Evolutionary conservation across 1,140 invertebrate species (phyloP), one percentile per base, ranked within the genome.

Genomic region (Cotesia glomerata): DNA sequence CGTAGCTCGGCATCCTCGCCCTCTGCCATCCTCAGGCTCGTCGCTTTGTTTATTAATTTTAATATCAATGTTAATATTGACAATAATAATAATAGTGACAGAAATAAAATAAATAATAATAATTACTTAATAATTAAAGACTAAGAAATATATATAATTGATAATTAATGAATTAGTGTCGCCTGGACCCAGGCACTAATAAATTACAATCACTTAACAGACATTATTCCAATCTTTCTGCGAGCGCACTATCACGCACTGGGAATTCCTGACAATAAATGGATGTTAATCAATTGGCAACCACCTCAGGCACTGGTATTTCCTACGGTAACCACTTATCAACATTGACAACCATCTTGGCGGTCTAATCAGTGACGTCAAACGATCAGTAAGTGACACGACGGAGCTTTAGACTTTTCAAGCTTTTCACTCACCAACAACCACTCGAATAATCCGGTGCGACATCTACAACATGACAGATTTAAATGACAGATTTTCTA

Each of bases 1-100:
- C 89, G 86, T 79, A 87, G 88, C 83, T 91, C 90, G 78, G 82
- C 81, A 75, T 88, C 88, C 54, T 88, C 88, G 61, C 75, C 82
- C 73, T 89, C 88, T 74, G 88, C 89, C 79, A 89, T 89, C 65
- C 49, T 67, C 63, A 35, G 8, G 26, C 61, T 65, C 26, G 39
- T 7, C 63, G 26, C 26, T 26, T 26, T 26, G 26, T 26, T 26
- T 26, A 2, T 26, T 26, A 26, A 26, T 26, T 26, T 26, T 26
- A 26, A 26, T 26, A 26, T 3, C 26, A 26, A 26, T 26, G 26
- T 26, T 26, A 26, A 26, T 26, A 26, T 26, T 26, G 26, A 26
- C 26, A 26, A 26, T 26, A 26, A 26, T 26, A 26, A 26, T 26
- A 26, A 26, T 26, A 26, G 26, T 26, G 26, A 26, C 26, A 26